These are phyloP conservation scores for Bujurquina vittata DNA, from an alignment of 2,113 vertebrate species.

Conservation along the genomic window DNA sequence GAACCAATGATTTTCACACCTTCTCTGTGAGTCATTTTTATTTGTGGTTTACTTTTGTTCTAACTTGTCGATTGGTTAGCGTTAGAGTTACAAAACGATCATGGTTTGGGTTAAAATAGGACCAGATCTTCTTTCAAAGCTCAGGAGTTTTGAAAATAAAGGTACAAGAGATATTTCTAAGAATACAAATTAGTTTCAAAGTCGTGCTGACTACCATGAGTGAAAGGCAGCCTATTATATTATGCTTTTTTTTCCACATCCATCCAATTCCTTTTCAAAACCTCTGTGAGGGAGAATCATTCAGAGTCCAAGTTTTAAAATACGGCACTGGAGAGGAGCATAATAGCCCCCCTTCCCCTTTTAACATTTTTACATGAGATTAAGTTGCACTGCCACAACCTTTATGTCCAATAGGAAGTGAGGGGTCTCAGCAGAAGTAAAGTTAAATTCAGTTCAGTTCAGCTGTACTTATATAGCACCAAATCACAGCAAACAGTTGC, in stretches of 20 bases:
- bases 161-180: not conserved
- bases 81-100: not conserved
- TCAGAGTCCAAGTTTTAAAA: no score
- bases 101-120: accelerated
- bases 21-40: not conserved
- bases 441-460: no score
- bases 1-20: not conserved
- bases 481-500: no score
- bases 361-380: not conserved
- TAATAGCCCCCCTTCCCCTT: not conserved
- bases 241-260: no score
- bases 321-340: not conserved
- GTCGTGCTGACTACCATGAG: not conserved
- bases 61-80: accelerated
- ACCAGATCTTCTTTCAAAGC: not conserved
- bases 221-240: no score
- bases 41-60: not conserved
- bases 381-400: not conserved
- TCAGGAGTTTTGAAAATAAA: not conserved
- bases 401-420: not conserved
- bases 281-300: not conserved
- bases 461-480: no score
- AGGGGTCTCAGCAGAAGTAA: not conserved
- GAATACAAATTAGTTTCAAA: accelerated
- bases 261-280: no score